phyloP scores from a whole-genome alignment of 2,113 vertebrate genomes.

The Dryoscopus gambensis region DNA sequence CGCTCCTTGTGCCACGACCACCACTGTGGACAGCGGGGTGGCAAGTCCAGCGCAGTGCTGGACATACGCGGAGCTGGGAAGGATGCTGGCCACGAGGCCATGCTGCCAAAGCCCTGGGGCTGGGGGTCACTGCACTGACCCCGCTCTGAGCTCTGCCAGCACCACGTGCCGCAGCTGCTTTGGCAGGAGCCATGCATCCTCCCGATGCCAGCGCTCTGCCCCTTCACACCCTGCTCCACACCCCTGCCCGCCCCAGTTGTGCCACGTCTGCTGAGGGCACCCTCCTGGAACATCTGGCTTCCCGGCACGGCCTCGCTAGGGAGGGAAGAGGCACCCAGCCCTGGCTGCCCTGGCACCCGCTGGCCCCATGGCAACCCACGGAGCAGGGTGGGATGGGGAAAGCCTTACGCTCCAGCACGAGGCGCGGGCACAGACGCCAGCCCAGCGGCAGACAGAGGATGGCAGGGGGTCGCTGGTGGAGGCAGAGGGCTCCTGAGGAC shows the following conservation, averaged over 20 bases:
- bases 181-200: accelerated
- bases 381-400: slow-evolving; percentile 27
- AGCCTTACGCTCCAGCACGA: slow-evolving; percentile 87
- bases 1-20: accelerated
- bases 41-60: neutral
- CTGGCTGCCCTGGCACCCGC: neutral
- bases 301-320: accelerated
- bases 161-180: accelerated
- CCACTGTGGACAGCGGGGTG: accelerated
- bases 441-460: slow-evolving; percentile 72
- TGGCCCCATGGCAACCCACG: neutral
- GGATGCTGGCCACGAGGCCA: accelerated
- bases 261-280: neutral
- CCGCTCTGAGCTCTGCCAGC: neutral
- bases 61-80: neutral
- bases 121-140: neutral
- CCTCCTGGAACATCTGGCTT: neutral
- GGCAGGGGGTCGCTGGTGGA: slow-evolving; percentile 36
- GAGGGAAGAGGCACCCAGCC: neutral
- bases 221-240: neutral
- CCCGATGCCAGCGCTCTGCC: neutral
- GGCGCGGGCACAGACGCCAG: slow-evolving; percentile 80
- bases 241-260: neutral
- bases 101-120: neutral
- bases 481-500: slow-evolving; percentile 63